Evolutionary conservation across 2,888 invertebrate species (phyloP).

Genomic region (Linyphia triangularis): DNA sequence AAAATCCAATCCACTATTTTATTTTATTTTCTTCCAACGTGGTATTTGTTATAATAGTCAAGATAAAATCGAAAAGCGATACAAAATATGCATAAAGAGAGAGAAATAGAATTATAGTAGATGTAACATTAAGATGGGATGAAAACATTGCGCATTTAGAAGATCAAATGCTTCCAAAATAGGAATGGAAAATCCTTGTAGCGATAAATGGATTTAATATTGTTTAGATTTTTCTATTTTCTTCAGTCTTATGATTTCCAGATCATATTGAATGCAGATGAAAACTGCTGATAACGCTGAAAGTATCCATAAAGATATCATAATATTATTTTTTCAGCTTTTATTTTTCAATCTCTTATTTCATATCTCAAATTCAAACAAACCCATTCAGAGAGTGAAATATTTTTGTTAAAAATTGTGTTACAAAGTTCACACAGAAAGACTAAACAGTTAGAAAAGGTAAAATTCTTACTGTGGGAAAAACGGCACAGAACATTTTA

Average conservation of each 20-base stretch:
- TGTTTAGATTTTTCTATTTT: not conserved
- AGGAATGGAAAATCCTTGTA: not conserved
- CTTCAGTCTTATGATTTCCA: not conserved
- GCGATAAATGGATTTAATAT: not conserved
- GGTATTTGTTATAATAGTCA: no score
- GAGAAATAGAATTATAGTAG: no score
- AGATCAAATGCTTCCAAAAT: not conserved
- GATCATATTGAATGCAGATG: not conserved
- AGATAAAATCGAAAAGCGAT: no score
- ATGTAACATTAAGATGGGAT: not conserved
- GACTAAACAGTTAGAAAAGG: not conserved
- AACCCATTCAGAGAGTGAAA: slow-evolving; percentile 10
- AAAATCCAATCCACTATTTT: no score
- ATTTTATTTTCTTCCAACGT: no score
- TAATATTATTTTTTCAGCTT: not conserved
- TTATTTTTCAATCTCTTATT: not conserved
- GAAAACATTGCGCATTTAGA: not conserved
- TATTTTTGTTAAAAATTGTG: slow-evolving; percentile 3
- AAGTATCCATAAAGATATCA: not conserved
- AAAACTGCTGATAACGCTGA: slow-evolving; percentile 3
- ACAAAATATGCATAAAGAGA: no score
- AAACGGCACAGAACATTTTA: no score
- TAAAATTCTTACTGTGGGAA: not conserved
- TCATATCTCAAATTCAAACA: not conserved
- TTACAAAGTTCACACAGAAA: not conserved